Base-by-base conservation (phyloP, 2,113 vertebrate genomes). In the Trinectes maculatus region DNA sequence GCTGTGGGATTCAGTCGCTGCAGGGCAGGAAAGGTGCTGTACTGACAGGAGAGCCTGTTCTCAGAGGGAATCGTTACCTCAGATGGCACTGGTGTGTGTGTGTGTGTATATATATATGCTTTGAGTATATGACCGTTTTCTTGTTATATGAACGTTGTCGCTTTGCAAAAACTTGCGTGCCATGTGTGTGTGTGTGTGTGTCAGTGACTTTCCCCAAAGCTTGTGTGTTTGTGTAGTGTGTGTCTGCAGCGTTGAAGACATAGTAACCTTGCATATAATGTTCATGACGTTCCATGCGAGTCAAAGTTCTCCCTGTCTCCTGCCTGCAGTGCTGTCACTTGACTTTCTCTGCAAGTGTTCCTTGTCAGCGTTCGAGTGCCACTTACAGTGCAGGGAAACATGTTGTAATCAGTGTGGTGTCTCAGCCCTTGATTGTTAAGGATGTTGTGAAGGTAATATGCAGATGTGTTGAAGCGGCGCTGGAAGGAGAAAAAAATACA, bases 391-490 rank as follows among this genome's bases (percentile, higher is more conserved):
- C 24, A 7, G 54, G 60, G 64, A 67, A 61, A 51, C 71, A 49
- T 31, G 72, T 36, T 56, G 53, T 65, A 89, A 87, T 89, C 85
- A 84, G 78, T 57, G 29, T 19, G 15, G 13, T n/a, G 37, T 42
- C 29, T 64, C 43, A 7, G 58, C 40, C 55, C 64, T 79, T 73
- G 79, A 84, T 77, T 72, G 57, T 77, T 40, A 55, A 63, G 61
- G 55, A 47, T 74, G 22, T 40, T 24, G 12, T 21, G 60, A 68
- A 67, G 52, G 64, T 55, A 18, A 74, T 42, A 53, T 68, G 65
- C 42, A 84, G 49, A 86, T 81, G 6, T 34, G 13, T 25, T 49
- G 52, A 31, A 73, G 60, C 43, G 5, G 31, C 53, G 53, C 15
- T 9, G 22, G 28, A 37, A 48, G 48, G 22, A 73, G 22, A 12